Conservation (phyloP, 1,140 invertebrate species). For the Oncopeltus fasciatus region DNA sequence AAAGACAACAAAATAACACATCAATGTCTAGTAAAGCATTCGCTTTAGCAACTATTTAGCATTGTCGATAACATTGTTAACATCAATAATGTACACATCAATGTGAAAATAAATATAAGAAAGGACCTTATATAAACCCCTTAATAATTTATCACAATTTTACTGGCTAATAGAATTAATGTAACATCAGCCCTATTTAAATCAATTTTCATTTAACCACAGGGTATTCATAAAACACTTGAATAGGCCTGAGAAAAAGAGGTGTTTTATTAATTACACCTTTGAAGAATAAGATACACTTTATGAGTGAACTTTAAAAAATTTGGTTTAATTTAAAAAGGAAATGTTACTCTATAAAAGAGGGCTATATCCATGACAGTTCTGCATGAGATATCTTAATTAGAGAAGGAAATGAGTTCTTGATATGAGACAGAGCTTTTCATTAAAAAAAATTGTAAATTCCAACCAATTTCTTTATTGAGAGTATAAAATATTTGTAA, state of each 20-base stretch:
- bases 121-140: neutral
- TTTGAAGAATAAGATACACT: neutral
- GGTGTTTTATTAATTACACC: slow-evolving; percentile 8
- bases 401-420: neutral
- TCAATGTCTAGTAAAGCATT: slow-evolving; percentile 16
- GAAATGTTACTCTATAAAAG: neutral
- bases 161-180: slow-evolving; percentile 4
- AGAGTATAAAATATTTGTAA: too few relatives aligned
- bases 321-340: neutral
- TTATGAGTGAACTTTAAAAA: neutral
- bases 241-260: slow-evolving; percentile 13
- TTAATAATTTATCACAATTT: slow-evolving; percentile 12
- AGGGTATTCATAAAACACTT: neutral
- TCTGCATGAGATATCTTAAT: neutral
- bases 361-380: neutral
- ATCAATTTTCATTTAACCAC: neutral
- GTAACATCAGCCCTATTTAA: neutral
- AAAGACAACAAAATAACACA: neutral
- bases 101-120: slow-evolving; percentile 12
- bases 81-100: slow-evolving; percentile 12
- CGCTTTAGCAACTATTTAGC: slow-evolving; percentile 15
- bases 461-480: too few relatives aligned
- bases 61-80: slow-evolving; percentile 14
- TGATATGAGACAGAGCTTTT: neutral
- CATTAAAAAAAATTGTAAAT: too few relatives aligned